Conservation (phyloP, 2,888 invertebrate genomes). For the Lydus trimaculatus region DNA sequence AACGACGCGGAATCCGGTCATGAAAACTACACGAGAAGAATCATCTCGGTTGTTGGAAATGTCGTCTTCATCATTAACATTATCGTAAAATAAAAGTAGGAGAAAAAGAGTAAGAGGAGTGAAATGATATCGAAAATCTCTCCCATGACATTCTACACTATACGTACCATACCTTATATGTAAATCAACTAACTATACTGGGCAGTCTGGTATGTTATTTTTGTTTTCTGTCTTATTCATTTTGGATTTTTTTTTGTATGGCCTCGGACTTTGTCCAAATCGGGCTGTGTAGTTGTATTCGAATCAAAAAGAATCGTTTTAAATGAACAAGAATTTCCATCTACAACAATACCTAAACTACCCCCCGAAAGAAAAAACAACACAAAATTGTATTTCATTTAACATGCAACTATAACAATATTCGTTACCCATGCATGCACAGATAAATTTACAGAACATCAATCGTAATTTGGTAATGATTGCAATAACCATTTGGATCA, state of each 20-base stretch:
- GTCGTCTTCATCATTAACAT: conserved; percentile 1
- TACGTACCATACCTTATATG: conserved; percentile 1
- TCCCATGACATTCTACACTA: background rate
- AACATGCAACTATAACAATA: background rate
- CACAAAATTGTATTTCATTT: background rate
- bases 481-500: background rate
- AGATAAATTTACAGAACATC: background rate
- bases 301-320: background rate
- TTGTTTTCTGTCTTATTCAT: background rate
- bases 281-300: background rate
- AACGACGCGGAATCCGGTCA: conserved; percentile 31
- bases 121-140: background rate
- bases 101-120: background rate
- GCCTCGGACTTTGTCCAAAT: conserved; percentile 4
- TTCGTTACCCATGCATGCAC: background rate
- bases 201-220: background rate
- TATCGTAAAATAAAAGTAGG: conserved; percentile 1
- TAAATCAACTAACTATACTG: conserved; percentile 1
- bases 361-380: background rate
- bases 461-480: background rate
- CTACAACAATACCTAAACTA: background rate
- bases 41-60: background rate
- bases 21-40: background rate
- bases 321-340: background rate
- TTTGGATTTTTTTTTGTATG: background rate